A percentile compares a stretch with the other conserved stretches of the same genome.
Evolutionary conservation across 1,140 invertebrate species (phyloP).

Genomic region (Macrostomum lignano): DNA sequence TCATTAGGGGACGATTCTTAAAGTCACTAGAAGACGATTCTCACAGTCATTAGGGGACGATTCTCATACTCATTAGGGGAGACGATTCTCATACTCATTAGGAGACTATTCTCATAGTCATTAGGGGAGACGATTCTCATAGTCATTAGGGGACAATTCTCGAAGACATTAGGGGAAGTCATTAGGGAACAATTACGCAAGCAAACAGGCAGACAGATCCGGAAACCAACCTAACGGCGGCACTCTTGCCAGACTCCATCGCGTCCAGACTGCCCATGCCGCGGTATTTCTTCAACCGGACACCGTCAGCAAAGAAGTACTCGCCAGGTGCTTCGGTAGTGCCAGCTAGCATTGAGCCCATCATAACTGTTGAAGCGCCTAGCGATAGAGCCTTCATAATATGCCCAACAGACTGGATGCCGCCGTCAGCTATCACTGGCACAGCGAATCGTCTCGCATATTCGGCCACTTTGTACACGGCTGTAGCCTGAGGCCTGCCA

Average conservation of each 20-base stretch:
- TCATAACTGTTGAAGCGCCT: slow-evolving; percentile 88
- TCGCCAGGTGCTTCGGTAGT: slow-evolving; percentile 91
- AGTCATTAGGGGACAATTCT: too few species aligned
- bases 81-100: too few species aligned
- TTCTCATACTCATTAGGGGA: too few species aligned
- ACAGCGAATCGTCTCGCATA: slow-evolving; percentile 61
- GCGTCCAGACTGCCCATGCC: slow-evolving; percentile 97
- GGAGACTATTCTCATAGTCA: too few species aligned
- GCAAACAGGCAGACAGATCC: too few species aligned
- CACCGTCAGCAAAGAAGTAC: slow-evolving; percentile 90
- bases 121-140: too few species aligned
- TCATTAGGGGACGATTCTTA: too few species aligned
- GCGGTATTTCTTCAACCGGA: slow-evolving; percentile 82
- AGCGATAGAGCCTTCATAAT: slow-evolving; percentile 69
- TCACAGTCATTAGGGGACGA: too few species aligned
- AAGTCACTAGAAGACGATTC: too few species aligned
- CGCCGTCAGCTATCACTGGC: slow-evolving; percentile 89
- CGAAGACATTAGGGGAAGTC: too few species aligned
- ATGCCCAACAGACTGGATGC: slow-evolving; percentile 74
- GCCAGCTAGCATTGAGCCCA: slow-evolving; percentile 85
- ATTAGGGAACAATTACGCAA: too few species aligned
- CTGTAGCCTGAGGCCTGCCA: slow-evolving; percentile 54
- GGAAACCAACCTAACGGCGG: slow-evolving; percentile 20
- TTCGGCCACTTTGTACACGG: slow-evolving; percentile 33
- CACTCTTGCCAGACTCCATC: slow-evolving; percentile 41